These are phyloP conservation scores for Naso thynnoides DNA, from an alignment of 2,797 vertebrate species.

Conservation along the genomic window DNA sequence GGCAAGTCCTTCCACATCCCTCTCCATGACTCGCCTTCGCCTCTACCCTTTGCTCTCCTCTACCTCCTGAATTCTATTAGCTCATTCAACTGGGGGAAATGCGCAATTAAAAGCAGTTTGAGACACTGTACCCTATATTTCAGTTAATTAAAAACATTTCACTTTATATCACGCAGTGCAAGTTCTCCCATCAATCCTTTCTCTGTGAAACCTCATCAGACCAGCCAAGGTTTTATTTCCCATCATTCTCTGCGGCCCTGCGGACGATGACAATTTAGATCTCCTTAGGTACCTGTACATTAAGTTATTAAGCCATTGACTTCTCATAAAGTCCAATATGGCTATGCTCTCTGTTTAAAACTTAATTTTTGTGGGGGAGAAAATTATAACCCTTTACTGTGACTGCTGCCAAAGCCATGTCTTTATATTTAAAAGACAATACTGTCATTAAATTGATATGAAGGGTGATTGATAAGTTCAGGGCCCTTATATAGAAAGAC, in stretches of 20 bases:
- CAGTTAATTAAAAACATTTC: conserved; percentile 65
- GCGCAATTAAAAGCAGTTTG: conserved; percentile 67
- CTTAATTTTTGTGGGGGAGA: conserved; percentile 7
- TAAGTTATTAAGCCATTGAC: conserved; percentile 56
- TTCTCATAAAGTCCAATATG: conserved; percentile 41
- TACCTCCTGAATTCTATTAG: conserved; percentile 54
- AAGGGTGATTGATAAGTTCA: no score
- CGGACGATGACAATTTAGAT: conserved; percentile 17
- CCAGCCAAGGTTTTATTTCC: conserved; percentile 43
- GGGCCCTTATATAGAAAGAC: no score
- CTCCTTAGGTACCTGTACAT: conserved; percentile 39
- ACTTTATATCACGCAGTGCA: conserved; percentile 44
- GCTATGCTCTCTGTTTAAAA: conserved; percentile 23
- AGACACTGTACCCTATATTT: conserved; percentile 57
- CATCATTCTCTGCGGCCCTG: conserved; percentile 6
- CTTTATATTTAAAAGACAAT: conserved; percentile 50
- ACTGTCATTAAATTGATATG: conserved; percentile 54
- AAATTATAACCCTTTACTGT: conserved; percentile 34
- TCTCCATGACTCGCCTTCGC: conserved; percentile 48
- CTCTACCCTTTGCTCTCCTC: conserved; percentile 58
- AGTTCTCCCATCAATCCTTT: conserved; percentile 50
- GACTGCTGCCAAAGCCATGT: conserved; percentile 31
- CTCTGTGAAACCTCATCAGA: conserved; percentile 43
- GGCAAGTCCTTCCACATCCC: conserved; percentile 49
- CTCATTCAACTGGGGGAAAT: conserved; percentile 51